Evolutionary conservation across 2,797 vertebrate genomes (phyloP).

Genomic region (Poeciliopsis gracilis): DNA sequence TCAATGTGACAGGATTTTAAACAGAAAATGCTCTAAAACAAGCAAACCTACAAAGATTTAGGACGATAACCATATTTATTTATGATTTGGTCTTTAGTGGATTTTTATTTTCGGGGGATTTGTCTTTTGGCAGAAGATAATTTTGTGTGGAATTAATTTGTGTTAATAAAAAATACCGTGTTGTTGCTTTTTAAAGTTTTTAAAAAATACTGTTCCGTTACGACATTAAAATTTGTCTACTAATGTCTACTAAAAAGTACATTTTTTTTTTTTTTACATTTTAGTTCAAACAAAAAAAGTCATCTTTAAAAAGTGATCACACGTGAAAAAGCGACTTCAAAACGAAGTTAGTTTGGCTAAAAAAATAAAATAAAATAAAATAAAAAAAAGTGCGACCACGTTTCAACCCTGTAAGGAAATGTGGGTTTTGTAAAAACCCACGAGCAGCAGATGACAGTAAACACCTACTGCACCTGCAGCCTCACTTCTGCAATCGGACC

Average conservation of each 20-base stretch:
- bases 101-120: neutral
- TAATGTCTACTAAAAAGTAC: too few species aligned
- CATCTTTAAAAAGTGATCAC: neutral
- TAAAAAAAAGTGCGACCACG: too few species aligned
- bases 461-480: constrained; percentile 21
- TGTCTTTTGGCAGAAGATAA: neutral
- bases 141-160: neutral
- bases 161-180: neutral
- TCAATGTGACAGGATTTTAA: neutral
- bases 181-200: neutral
- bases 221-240: too few species aligned
- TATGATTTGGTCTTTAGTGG: neutral
- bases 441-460: constrained; percentile 20
- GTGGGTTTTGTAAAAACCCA: constrained; percentile 19
- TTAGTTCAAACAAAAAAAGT: neutral
- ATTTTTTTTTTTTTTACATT: neutral
- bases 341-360: neutral
- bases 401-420: neutral
- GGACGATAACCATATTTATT: neutral
- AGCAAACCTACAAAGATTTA: neutral
- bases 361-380: too few species aligned
- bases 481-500: constrained; percentile 38
- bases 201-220: too few species aligned
- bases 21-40: neutral
- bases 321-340: neutral